Base-by-base conservation (phyloP, 2,888 invertebrate genomes). In the Pseudococcus jackbeardsleyi region DNA sequence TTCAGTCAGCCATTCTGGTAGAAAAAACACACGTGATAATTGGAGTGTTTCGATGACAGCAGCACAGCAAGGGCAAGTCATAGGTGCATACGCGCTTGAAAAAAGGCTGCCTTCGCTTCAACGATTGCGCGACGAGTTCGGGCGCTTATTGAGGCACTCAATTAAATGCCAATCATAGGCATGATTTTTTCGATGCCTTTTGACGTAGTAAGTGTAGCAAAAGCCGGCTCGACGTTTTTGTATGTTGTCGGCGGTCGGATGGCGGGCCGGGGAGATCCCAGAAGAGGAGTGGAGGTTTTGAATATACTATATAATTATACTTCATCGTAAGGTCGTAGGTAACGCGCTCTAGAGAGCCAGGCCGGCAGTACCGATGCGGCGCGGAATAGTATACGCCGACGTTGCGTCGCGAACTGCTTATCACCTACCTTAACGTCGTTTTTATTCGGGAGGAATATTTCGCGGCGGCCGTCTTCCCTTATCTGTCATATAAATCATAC, bases 401-500 rank as follows among this genome's bases (percentile, higher is more conserved):
- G 26, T 85, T 85, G 59, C 46, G 50, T 33, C 11, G 46, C 50
- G 22, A 85, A 85, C 85, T 85, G 26, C 85, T 85, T 85, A 85
- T 85, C 85, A 85, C 85, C 85, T 85, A 59, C 59, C 85, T 85
- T 85, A 54, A 85, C 26, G 26, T 59, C 26, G 26, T 59, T 59
- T 85, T 50, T 85, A 59, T 50, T 85, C 54, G 85, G 26, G 26
- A 33, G 84, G 33, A 50, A 22, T 33, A 33, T 46, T 33, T 33
- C 54, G 85, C 6, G 5, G 50, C 39, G 54, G 84, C 46, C 26
- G 26, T 85, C 85, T 85, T 85, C 22, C 85, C 85, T 85, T 59
- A 59, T 85, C 50, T 85, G 54, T 85, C 85, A 39, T 22, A 85
- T 48, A 54, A 85, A 85, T 85, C 54, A 85, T 54, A 85, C 46